Percentiles rank a stretch among this genome's conserved stretches.
Conservation (phyloP, 2,888 invertebrate genomes). For the Polymixis flavicincta region DNA sequence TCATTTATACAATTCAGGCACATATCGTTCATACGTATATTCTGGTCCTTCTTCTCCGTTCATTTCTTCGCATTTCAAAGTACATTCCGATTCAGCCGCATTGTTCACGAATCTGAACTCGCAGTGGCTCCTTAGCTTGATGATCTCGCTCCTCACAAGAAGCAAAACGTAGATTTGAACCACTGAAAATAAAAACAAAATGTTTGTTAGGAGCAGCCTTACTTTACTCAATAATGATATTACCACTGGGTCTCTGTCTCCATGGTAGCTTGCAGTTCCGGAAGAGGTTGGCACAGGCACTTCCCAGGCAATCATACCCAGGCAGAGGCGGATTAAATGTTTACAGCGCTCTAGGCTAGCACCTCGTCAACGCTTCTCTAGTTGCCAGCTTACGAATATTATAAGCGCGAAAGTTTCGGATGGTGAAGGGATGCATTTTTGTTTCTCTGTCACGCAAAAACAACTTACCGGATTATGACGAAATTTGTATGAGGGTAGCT, state of each 20-base stretch:
- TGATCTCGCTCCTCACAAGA: constrained; percentile 32
- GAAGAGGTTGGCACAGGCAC: too few species aligned
- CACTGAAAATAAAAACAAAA: constrained; percentile 17
- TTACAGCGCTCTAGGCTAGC: too few species aligned
- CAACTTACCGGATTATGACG: too few species aligned
- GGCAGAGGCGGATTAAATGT: too few species aligned
- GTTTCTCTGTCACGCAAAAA: too few species aligned
- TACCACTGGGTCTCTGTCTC: background rate
- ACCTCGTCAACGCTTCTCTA: too few species aligned
- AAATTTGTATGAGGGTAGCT: too few species aligned
- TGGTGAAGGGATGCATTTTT: too few species aligned
- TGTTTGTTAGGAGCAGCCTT: background rate
- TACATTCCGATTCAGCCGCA: constrained; percentile 27
- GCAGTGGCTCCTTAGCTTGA: constrained; percentile 29
- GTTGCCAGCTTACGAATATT: too few species aligned
- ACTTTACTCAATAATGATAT: background rate
- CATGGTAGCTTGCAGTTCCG: background rate
- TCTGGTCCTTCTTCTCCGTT: background rate
- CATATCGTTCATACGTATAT: constrained; percentile 21
- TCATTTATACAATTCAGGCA: constrained; percentile 17
- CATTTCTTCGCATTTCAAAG: constrained; percentile 19
- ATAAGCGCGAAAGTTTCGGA: too few species aligned
- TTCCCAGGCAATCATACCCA: too few species aligned
- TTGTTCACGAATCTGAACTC: constrained; percentile 34
- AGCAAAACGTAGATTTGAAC: constrained; percentile 25